A percentile compares a stretch with the other conserved stretches of the same genome.
These are phyloP conservation scores for Lycaena phlaeas DNA, from an alignment of 2,888 invertebrate species.

Conservation along the genomic window DNA sequence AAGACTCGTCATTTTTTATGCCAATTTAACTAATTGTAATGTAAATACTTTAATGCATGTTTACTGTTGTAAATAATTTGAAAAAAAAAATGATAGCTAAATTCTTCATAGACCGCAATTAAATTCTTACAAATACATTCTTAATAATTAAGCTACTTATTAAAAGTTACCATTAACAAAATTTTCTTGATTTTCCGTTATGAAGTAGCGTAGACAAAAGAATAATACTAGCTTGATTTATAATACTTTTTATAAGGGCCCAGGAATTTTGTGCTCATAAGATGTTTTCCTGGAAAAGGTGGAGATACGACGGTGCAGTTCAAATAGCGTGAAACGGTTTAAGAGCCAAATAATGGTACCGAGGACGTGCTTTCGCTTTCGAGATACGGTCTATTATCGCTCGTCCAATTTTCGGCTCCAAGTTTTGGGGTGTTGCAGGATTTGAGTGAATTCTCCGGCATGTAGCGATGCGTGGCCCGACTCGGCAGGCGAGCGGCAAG, in stretches of 20 bases:
- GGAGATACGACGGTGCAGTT: constrained; percentile 3
- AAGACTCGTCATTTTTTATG: too few species aligned
- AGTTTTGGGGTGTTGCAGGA: background rate
- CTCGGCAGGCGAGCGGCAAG: constrained; percentile 23
- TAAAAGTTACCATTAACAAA: too few species aligned
- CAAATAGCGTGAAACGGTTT: constrained; percentile 1
- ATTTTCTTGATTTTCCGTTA: too few species aligned
- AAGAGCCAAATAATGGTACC: background rate
- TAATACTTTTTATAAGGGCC: background rate
- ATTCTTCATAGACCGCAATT: too few species aligned
- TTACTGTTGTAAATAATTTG: too few species aligned
- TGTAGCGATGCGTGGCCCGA: constrained; percentile 32
- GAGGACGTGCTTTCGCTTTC: background rate
- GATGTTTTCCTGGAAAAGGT: constrained; percentile 3
- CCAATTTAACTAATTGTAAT: too few species aligned
- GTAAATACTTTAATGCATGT: too few species aligned
- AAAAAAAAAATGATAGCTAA: too few species aligned
- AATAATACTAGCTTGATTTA: constrained; percentile 3
- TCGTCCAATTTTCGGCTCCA: background rate
- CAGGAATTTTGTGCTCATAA: background rate
- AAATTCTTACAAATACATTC: too few species aligned
- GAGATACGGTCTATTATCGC: background rate
- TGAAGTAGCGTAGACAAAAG: background rate
- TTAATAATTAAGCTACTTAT: too few species aligned
- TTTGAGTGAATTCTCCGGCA: constrained; percentile 23